These are phyloP conservation scores for Kobus ellipsiprymnus DNA, from an alignment of 2,113 vertebrate genomes.

Conservation along the genomic window DNA sequence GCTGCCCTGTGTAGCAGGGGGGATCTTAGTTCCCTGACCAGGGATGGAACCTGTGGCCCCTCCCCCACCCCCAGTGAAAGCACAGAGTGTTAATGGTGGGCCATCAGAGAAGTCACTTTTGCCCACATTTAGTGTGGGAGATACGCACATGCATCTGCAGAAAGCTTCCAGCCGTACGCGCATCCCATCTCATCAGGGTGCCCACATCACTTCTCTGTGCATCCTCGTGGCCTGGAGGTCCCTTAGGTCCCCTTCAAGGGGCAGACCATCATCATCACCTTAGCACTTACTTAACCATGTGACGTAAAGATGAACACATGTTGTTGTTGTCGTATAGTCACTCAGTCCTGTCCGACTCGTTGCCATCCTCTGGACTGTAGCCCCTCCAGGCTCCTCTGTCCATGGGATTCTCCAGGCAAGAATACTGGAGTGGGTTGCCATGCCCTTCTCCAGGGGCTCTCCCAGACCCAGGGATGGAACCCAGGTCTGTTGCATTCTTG, in stretches of 20 bases:
- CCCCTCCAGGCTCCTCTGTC: neutral
- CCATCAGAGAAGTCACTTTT: neutral
- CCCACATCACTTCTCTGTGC: accelerated
- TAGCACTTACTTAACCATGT: accelerated
- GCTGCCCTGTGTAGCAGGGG: neutral
- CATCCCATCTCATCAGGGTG: accelerated
- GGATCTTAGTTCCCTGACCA: neutral
- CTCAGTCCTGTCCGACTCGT: neutral
- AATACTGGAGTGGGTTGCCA: neutral
- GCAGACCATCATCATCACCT: neutral
- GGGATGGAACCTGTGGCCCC: too few relatives aligned
- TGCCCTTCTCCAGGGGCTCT: neutral
- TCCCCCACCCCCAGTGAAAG: neutral
- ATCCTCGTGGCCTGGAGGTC: neutral
- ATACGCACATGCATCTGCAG: accelerated
- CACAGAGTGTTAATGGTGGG: neutral
- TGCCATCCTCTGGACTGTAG: accelerated
- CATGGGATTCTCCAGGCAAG: neutral
- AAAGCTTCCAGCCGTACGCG: accelerated
- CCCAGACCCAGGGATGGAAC: too few relatives aligned
- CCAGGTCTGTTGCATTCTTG: neutral
- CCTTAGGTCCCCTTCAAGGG: neutral
- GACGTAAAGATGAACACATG: neutral
- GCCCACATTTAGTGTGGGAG: neutral
- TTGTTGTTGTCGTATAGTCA: neutral